Percentiles rank a stretch among this genome's conserved stretches.
Evolutionary conservation across 2,888 invertebrate species (phyloP).

Genomic region (Drosophila putrida): DNA sequence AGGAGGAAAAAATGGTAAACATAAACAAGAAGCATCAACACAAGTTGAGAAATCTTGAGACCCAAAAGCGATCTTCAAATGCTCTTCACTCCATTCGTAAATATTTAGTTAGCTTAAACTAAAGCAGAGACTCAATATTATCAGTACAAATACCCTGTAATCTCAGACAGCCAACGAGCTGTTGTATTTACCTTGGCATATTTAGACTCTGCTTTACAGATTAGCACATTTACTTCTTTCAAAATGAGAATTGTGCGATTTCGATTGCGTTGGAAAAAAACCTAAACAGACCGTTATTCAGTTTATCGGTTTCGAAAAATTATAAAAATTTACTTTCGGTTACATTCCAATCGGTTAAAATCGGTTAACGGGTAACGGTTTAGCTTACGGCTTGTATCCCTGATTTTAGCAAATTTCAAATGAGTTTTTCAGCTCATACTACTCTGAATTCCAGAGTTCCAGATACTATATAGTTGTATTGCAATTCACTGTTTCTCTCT

Average conservation of each 20-base stretch:
- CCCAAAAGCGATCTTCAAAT: conserved; percentile 30
- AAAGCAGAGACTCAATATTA: conserved; percentile 7
- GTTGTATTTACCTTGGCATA: no score
- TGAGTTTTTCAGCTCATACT: not conserved
- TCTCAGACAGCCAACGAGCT: not conserved
- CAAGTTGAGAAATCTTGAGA: conserved; percentile 36
- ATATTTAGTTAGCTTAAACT: conserved; percentile 40
- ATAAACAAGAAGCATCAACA: conserved; percentile 52
- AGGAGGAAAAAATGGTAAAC: conserved; percentile 31
- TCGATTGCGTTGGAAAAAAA: no score
- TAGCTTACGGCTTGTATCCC: no score
- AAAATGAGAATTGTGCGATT: not conserved
- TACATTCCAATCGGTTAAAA: no score
- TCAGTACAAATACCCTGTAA: conserved; percentile 11
- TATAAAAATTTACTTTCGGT: no score
- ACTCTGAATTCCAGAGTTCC: not conserved
- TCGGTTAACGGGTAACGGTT: no score
- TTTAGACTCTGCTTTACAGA: not conserved
- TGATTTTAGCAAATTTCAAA: not conserved
- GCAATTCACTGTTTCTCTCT: not conserved
- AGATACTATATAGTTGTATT: not conserved
- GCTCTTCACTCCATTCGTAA: conserved; percentile 36
- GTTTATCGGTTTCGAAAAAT: no score
- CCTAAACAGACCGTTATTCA: no score
- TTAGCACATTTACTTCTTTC: not conserved